A percentile compares a stretch with the other conserved stretches of the same genome.
Conservation (phyloP, 2,113 vertebrate genomes). For the Sorex araneus region DNA sequence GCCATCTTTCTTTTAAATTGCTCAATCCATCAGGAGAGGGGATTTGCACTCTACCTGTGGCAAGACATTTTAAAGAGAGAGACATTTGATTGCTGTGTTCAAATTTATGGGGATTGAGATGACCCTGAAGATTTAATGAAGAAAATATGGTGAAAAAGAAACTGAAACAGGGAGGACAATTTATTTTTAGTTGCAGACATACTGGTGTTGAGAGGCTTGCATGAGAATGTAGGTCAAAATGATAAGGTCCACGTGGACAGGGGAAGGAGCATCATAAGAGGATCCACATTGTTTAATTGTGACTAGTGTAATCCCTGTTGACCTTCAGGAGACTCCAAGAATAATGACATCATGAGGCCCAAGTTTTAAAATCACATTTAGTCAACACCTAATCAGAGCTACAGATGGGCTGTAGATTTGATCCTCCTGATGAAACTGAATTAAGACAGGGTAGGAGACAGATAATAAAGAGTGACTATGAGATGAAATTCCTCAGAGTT, state of each 20-base stretch:
- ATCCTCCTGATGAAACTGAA: constrained; percentile 80
- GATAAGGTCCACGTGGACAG: not conserved
- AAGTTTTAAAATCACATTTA: constrained; percentile 80
- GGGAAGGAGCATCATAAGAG: not conserved
- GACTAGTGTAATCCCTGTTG: constrained; percentile 32
- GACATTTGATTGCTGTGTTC: constrained; percentile 83
- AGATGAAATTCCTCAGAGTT: constrained; percentile 81
- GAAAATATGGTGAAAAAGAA: constrained; percentile 66
- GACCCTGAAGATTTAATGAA: constrained; percentile 84
- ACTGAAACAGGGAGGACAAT: constrained; percentile 75
- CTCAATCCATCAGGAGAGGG: constrained; percentile 76
- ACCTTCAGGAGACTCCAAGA: constrained; percentile 67
- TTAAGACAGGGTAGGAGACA: constrained; percentile 76
- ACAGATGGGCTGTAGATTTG: constrained; percentile 80
- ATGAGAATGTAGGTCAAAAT: constrained; percentile 68
- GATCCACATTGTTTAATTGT: constrained; percentile 49
- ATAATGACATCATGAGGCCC: constrained; percentile 66
- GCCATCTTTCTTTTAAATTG: constrained; percentile 84
- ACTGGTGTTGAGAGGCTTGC: constrained; percentile 75
- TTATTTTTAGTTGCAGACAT: constrained; percentile 81
- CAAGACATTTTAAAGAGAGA: constrained; percentile 77
- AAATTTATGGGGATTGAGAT: constrained; percentile 84
- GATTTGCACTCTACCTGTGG: constrained; percentile 65
- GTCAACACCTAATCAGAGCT: constrained; percentile 78
- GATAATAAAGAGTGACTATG: constrained; percentile 78